Evolutionary conservation across 2,113 vertebrate genomes (phyloP), one percentile per base, ranked within the genome.

Genomic region (Parus major): DNA sequence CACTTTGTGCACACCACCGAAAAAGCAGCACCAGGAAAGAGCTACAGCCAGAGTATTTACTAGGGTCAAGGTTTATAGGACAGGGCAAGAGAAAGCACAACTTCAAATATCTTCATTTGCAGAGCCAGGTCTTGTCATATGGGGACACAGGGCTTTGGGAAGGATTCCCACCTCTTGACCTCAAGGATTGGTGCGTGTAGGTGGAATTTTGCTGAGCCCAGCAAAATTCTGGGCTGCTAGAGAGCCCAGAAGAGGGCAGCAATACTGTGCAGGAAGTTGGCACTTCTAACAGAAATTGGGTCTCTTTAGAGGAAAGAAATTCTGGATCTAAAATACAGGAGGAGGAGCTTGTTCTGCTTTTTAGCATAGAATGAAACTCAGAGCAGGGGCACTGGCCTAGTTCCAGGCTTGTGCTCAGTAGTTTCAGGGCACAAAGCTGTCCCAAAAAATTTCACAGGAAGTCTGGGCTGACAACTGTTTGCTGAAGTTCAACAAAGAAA

Each of bases 211-310:
- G 19, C 53, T 21, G 65, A 71, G 49, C 50, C 66, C 71, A 33
- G 50, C 19, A 39, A 39, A 39, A 39, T 39, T 39, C 39, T 39
- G 39, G 5, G 71, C 86, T 57, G 57, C 4, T 13, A 50, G 44
- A 56, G 79, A 88, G 89, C 11, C 96, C 96, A 92, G 92, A 86
- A 96, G 95, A 91, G 92, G 95, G 94, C 95, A 95, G 93, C 93
- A 96, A 33, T 4, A 76, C 92, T 28, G 69, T 76, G 77, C 36
- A 6, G 28, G 42, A 93, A 46, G 52, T 53, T 42, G 49, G 14
- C 8, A 36, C 25, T 77, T 27, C 4, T 20, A 50, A 23, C 33
- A 70, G 33, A 52, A 46, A 46, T 0, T 12, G 24, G 7, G 2
- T 42, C 13, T 22, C 16, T 22, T 12, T 5, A 61, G 70, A 29